Conservation (phyloP, 2,888 invertebrate species). For the Lymantria monacha region DNA sequence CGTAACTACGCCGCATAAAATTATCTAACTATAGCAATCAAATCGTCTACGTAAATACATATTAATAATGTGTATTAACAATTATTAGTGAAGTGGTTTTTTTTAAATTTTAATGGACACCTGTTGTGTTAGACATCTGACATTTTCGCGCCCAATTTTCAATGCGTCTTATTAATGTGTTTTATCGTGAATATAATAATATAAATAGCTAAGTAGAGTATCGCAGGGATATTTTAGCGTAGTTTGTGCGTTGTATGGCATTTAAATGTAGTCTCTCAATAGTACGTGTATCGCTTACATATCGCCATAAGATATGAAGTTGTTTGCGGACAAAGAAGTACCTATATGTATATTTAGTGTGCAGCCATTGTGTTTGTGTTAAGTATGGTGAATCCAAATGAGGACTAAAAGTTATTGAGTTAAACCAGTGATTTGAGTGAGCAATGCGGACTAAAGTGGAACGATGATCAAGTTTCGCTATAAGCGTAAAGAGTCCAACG, state of each 20-base stretch:
- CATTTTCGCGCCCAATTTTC: slow-evolving; percentile 66
- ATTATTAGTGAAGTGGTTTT: slow-evolving; percentile 43
- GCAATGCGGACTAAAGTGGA: slow-evolving; percentile 61
- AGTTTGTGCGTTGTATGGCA: slow-evolving; percentile 42
- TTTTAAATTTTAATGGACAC: slow-evolving; percentile 45
- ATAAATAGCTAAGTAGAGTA: not conserved
- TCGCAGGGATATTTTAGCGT: slow-evolving; percentile 50
- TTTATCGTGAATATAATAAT: slow-evolving; percentile 10
- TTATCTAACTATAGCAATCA: slow-evolving; percentile 10
- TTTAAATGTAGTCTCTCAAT: slow-evolving; percentile 61
- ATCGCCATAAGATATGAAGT: slow-evolving; percentile 67
- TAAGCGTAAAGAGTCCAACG: slow-evolving; percentile 82
- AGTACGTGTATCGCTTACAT: slow-evolving; percentile 71
- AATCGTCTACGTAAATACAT: not conserved
- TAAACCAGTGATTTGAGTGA: slow-evolving; percentile 39
- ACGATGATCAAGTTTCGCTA: slow-evolving; percentile 86
- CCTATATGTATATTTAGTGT: slow-evolving; percentile 62
- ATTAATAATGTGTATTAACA: not conserved
- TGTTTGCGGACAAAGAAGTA: slow-evolving; percentile 53
- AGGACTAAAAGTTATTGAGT: slow-evolving; percentile 39
- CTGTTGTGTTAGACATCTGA: slow-evolving; percentile 53
- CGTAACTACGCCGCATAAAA: slow-evolving; percentile 14
- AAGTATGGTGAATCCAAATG: slow-evolving; percentile 54
- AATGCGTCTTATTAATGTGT: slow-evolving; percentile 19
- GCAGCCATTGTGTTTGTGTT: slow-evolving; percentile 62